Evolutionary conservation across 1,140 invertebrate genomes (phyloP).

Genomic region (Pinna nobilis): DNA sequence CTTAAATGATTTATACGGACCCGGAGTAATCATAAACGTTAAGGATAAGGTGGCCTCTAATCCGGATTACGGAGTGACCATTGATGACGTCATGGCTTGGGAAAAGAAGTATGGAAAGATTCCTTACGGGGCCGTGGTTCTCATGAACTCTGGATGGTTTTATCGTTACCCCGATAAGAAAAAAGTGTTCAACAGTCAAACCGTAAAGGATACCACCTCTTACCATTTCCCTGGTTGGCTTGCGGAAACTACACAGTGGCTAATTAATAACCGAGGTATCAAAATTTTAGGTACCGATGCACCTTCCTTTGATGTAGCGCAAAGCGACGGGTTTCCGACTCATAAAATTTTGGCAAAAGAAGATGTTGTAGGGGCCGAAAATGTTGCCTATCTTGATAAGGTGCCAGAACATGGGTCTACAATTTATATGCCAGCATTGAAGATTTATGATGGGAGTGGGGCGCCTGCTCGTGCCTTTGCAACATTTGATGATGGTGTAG

Average conservation of each 20-base stretch:
- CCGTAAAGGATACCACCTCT: background rate
- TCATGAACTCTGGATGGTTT: slow-evolving; percentile 77
- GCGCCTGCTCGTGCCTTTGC: slow-evolving; percentile 46
- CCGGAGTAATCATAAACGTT: slow-evolving; percentile 48
- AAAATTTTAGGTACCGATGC: slow-evolving; percentile 80
- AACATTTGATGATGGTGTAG: slow-evolving; percentile 33
- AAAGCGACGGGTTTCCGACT: slow-evolving; percentile 1
- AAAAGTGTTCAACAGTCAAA: slow-evolving; percentile 48
- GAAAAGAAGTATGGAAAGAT: slow-evolving; percentile 53
- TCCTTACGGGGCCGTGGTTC: slow-evolving; percentile 47
- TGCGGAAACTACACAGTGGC: slow-evolving; percentile 78
- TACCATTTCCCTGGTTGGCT: slow-evolving; percentile 76
- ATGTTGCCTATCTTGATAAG: slow-evolving; percentile 47
- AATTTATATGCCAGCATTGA: slow-evolving; percentile 38
- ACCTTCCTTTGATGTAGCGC: slow-evolving; percentile 78
- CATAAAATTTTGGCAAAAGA: slow-evolving; percentile 25
- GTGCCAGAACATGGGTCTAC: slow-evolving; percentile 36
- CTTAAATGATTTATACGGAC: slow-evolving; percentile 36
- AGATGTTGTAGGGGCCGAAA: slow-evolving; percentile 37
- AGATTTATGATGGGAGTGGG: slow-evolving; percentile 41
- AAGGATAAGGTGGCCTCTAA: slow-evolving; percentile 61
- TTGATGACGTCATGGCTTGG: slow-evolving; percentile 10
- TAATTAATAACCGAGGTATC: slow-evolving; percentile 78
- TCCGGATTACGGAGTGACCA: slow-evolving; percentile 40
- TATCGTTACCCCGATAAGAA: slow-evolving; percentile 56